Conservation (phyloP, 2,113 vertebrate species). For the Aramus guarauna region DNA sequence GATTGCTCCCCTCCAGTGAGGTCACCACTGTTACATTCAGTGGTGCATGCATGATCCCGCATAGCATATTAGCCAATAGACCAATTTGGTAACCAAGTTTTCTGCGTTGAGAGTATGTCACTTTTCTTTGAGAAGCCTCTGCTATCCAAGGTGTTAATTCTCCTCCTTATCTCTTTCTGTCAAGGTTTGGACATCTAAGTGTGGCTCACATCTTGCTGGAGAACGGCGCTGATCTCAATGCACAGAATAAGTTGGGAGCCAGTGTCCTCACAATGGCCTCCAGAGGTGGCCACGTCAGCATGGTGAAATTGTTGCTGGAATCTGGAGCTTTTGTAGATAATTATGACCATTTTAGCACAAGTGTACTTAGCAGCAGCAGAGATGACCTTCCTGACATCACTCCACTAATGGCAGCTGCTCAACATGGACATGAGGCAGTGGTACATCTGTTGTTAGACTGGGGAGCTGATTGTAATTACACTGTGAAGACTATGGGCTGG, state of each 20-base stretch:
- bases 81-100: not conserved
- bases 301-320: conserved; percentile 90
- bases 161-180: not conserved
- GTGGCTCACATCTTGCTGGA: conserved; percentile 92
- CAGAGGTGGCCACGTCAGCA: conserved; percentile 86
- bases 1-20: not conserved
- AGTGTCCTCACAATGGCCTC: conserved; percentile 90
- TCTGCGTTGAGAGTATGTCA: fast-evolving
- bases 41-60: not conserved
- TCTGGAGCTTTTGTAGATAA: conserved; percentile 86
- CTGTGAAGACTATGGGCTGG: conserved; percentile 85
- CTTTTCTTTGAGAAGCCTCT: not conserved
- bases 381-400: conserved; percentile 86
- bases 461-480: conserved; percentile 86
- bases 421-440: conserved; percentile 85
- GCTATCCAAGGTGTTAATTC: not conserved
- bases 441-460: conserved; percentile 88
- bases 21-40: not conserved
- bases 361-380: conserved; percentile 66
- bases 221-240: conserved; percentile 91
- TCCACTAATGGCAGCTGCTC: conserved; percentile 87
- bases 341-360: conserved; percentile 77
- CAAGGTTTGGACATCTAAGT: conserved; percentile 87
- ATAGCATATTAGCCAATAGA: not conserved
- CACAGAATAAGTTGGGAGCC: conserved; percentile 90